Conservation (phyloP, 2,113 vertebrate genomes). For the pig (Sus scrofa) region DNA sequence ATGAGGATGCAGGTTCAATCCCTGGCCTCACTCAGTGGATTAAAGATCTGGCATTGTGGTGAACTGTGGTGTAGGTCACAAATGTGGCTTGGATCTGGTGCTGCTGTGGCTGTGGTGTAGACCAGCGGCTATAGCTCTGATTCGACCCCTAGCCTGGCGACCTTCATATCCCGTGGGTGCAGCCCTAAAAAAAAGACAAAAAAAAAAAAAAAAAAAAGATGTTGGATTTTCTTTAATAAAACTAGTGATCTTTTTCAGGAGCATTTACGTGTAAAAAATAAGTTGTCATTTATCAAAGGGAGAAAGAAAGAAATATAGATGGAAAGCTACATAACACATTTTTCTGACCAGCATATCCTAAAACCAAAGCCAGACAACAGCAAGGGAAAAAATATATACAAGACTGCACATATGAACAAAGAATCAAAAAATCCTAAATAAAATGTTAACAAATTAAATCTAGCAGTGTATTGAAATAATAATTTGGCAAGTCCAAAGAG, state of each 20-base stretch:
- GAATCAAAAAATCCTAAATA: conserved; percentile 38
- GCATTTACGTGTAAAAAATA: conserved; percentile 70
- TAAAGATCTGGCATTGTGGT: too few relatives aligned
- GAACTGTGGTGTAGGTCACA: too few relatives aligned
- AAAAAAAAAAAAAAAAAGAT: not conserved
- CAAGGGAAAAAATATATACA: not conserved
- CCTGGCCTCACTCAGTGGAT: too few relatives aligned
- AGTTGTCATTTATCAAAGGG: conserved; percentile 45
- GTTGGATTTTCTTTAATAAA: conserved; percentile 63
- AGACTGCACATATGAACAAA: not conserved
- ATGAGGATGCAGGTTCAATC: too few relatives aligned
- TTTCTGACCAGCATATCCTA: not conserved
- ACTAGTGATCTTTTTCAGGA: conserved; percentile 42
- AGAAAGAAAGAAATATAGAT: conserved; percentile 87
- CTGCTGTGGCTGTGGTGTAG: too few relatives aligned
- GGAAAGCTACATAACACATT: not conserved
- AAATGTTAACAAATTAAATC: conserved; percentile 56
- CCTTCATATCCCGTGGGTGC: too few relatives aligned
- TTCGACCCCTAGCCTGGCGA: too few relatives aligned
- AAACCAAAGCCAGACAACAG: conserved; percentile 4
- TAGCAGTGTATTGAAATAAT: conserved; percentile 10
- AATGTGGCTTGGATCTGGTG: too few relatives aligned
- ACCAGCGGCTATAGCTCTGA: too few relatives aligned
- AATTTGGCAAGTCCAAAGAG: conserved; percentile 17
- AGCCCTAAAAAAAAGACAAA: too few relatives aligned